A percentile compares a stretch with the other conserved stretches of the same genome.
These are phyloP conservation scores for Ascidia mentula DNA, from an alignment of 23 tunicate genomes.

Conservation along the genomic window DNA sequence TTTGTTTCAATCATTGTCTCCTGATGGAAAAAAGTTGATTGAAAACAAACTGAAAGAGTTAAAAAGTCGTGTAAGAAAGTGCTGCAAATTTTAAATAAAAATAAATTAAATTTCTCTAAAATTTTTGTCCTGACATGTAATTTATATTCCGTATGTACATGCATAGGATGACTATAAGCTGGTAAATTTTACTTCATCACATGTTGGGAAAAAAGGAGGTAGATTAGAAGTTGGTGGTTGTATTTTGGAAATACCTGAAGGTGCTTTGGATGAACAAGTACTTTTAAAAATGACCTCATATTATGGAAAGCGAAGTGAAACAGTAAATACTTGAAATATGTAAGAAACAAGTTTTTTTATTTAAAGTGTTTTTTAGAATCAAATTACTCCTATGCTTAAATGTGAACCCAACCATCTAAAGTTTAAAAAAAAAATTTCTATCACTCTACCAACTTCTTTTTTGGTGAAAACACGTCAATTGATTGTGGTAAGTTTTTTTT, in stretches of 20 bases:
- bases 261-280: neutral
- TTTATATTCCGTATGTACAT: no score
- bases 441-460: neutral
- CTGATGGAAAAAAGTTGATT: no score
- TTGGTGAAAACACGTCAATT: neutral
- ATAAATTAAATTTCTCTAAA: no score
- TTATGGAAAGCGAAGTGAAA: neutral
- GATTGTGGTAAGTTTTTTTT: constrained; percentile 3
- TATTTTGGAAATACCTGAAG: neutral
- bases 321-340: no score
- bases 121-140: no score
- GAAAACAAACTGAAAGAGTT: no score
- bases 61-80: no score
- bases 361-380: no score
- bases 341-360: no score
- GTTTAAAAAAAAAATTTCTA: neutral
- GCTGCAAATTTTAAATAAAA: no score
- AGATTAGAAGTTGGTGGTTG: neutral
- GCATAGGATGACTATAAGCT: neutral
- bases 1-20: no score
- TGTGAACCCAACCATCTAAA: neutral
- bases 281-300: neutral
- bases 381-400: neutral
- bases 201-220: neutral
- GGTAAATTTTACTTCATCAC: neutral